phyloP scores from a whole-genome alignment of 2,888 invertebrate genomes.

The Rhagonycha lutea region DNA sequence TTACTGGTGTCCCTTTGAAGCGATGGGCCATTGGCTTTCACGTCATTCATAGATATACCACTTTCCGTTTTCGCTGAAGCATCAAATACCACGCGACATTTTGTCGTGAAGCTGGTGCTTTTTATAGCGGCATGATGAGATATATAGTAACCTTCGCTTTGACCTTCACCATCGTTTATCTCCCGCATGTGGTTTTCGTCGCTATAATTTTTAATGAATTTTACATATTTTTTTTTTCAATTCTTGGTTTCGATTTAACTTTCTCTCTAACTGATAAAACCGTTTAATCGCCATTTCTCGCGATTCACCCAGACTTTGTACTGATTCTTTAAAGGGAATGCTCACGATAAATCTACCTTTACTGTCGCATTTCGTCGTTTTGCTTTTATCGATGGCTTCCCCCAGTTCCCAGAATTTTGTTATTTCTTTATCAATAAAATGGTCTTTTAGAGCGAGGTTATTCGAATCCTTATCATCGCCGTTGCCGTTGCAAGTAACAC shows the following conservation, averaged over 20 bases:
- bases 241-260: conserved; percentile 22
- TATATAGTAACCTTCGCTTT: not conserved
- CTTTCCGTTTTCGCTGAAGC: no score
- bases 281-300: conserved; percentile 28
- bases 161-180: not conserved
- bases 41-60: no score
- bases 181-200: conserved; percentile 5
- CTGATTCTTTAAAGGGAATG: conserved; percentile 32
- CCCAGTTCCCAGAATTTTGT: conserved; percentile 40
- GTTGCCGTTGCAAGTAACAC: no score
- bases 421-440: not conserved
- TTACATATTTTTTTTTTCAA: conserved; percentile 21
- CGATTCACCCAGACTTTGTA: conserved; percentile 29
- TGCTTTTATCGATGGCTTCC: conserved; percentile 18
- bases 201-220: conserved; percentile 11
- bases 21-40: no score
- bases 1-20: no score
- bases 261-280: conserved; percentile 30
- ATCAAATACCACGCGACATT: no score
- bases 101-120: conserved; percentile 36
- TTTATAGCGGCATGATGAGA: conserved; percentile 46
- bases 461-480: no score
- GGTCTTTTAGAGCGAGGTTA: not conserved
- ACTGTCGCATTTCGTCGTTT: conserved; percentile 26
- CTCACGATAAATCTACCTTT: conserved; percentile 36